phyloP scores from a whole-genome alignment of 2,888 invertebrate genomes.

The Campoplex capitator region DNA sequence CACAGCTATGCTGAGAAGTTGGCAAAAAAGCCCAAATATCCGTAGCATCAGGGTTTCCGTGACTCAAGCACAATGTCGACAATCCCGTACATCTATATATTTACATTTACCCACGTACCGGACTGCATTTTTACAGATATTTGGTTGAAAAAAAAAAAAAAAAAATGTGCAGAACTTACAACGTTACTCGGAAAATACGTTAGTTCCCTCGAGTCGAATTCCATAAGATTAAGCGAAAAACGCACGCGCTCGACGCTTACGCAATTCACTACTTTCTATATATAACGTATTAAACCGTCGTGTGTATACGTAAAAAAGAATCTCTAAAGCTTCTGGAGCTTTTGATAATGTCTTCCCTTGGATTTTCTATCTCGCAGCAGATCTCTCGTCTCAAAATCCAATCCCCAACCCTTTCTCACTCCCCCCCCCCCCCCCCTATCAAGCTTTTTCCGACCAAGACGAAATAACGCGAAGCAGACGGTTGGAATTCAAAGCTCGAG shows the following conservation, averaged over 20 bases:
- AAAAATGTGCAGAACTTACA: not conserved
- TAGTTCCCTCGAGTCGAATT: constrained; percentile 56
- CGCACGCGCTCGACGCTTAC: constrained; percentile 32
- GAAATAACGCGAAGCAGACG: constrained; percentile 36
- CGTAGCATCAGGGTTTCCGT: not conserved
- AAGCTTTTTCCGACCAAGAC: constrained; percentile 14
- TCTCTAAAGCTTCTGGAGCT: constrained; percentile 44
- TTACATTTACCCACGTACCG: not conserved
- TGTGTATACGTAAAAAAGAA: constrained; percentile 38
- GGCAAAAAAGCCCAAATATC: not conserved
- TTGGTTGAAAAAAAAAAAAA: not conserved
- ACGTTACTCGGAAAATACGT: constrained; percentile 27
- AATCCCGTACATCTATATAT: not conserved
- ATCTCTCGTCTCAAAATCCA: constrained; percentile 12
- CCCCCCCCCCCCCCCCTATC: not conserved
- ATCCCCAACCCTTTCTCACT: not conserved
- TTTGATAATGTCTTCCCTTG: constrained; percentile 59
- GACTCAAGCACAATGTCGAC: not conserved
- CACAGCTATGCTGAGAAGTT: not conserved
- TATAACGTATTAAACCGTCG: constrained; percentile 3
- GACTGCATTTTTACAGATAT: constrained; percentile 18
- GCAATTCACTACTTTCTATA: not conserved
- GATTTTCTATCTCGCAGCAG: constrained; percentile 48
- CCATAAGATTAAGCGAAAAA: constrained; percentile 63
- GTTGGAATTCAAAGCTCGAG: constrained; percentile 39